A percentile compares a stretch with the other conserved stretches of the same genome.
Conservation (phyloP, 2,797 vertebrate species). For the Apogon hyalosoma region DNA sequence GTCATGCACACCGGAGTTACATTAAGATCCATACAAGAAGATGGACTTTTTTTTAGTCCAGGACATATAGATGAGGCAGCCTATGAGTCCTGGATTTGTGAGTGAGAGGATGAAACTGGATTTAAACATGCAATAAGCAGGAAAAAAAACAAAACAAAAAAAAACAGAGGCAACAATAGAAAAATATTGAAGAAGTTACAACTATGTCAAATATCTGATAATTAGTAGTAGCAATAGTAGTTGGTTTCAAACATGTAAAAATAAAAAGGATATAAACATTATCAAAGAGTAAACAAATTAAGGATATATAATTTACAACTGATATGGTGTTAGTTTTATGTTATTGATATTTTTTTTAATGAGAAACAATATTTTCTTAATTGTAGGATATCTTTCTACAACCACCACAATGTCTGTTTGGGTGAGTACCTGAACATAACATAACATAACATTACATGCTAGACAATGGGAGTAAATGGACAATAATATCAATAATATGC, state of each 20-base stretch:
- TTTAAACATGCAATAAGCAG: neutral
- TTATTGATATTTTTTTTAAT: neutral
- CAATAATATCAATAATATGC: too few relatives aligned
- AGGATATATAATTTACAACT: neutral
- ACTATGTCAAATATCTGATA: neutral
- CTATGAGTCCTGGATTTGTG: too few relatives aligned
- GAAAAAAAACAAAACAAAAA: neutral
- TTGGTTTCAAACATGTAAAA: too few relatives aligned
- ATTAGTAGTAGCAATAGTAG: neutral
- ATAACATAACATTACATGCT: neutral
- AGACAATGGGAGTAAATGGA: neutral
- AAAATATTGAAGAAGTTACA: neutral
- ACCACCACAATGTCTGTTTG: slow-evolving; percentile 69
- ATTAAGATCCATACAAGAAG: too few relatives aligned
- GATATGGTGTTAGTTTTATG: neutral
- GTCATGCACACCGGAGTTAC: neutral
- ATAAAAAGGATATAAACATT: too few relatives aligned
- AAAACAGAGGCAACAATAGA: neutral
- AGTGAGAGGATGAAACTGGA: neutral
- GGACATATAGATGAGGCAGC: too few relatives aligned
- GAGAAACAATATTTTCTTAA: neutral
- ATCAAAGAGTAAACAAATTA: neutral
- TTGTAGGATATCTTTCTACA: slow-evolving; percentile 9
- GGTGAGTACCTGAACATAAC: slow-evolving; percentile 60
- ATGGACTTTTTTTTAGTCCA: too few relatives aligned